These are phyloP conservation scores for Sebastes iracundus DNA, from an alignment of 2,797 vertebrate species.

Conservation along the genomic window DNA sequence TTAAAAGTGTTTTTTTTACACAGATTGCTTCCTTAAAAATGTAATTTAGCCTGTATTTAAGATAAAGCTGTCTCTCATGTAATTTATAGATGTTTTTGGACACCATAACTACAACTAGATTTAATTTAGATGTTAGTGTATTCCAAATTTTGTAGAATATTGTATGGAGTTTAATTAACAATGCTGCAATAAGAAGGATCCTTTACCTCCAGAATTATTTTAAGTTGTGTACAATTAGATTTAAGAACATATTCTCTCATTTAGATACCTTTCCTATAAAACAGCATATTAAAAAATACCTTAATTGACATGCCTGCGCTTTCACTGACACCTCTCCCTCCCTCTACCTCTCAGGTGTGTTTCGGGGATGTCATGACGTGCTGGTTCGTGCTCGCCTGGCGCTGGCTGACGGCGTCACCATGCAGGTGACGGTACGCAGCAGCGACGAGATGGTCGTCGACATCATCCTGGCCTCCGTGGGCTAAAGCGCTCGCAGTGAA, in stretches of 20 bases:
- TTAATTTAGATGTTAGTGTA: background rate
- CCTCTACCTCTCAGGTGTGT: constrained; percentile 84
- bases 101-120: background rate
- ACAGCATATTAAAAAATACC: too few relatives aligned
- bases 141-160: background rate
- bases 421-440: constrained; percentile 97
- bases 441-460: constrained; percentile 89
- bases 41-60: background rate
- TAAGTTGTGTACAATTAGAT: background rate
- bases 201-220: background rate
- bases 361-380: constrained; percentile 89
- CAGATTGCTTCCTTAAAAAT: background rate
- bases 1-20: background rate
- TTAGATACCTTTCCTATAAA: background rate
- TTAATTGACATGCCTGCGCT: background rate
- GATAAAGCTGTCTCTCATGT: background rate
- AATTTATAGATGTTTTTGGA: background rate
- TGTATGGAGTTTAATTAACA: background rate
- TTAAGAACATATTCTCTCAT: background rate
- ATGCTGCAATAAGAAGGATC: background rate
- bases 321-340: background rate
- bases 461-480: constrained; percentile 94
- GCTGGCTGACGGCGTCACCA: constrained; percentile 94
- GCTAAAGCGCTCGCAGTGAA: constrained; percentile 66
- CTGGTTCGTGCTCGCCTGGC: constrained; percentile 92